These are phyloP conservation scores for Drosophila niveifrons DNA, from an alignment of 2,888 invertebrate genomes.

Conservation along the genomic window DNA sequence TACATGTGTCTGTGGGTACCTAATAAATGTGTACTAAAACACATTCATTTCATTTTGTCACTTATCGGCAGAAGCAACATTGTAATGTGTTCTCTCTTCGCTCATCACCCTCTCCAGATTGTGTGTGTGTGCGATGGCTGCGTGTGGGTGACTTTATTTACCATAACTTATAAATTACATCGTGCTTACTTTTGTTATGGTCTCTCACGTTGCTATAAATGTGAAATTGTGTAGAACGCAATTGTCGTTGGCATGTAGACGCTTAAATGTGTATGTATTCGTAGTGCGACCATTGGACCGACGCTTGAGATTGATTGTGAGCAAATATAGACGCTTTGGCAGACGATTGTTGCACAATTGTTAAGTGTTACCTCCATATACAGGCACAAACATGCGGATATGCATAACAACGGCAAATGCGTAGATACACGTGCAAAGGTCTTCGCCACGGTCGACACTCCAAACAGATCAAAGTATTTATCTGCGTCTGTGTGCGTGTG, in stretches of 20 bases:
- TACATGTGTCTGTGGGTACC: neutral
- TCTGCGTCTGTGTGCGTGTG: neutral
- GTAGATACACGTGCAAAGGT: conserved; percentile 15
- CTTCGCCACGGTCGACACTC: neutral
- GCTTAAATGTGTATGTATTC: neutral
- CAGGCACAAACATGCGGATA: neutral
- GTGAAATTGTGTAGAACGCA: conserved; percentile 65
- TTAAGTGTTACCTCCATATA: conserved; percentile 13
- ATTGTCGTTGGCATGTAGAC: conserved; percentile 33
- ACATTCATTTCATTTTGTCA: conserved; percentile 18
- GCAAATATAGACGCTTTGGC: conserved; percentile 65
- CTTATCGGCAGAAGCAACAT: conserved; percentile 27
- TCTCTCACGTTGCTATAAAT: conserved; percentile 59
- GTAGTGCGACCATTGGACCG: conserved; percentile 48
- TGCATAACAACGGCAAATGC: conserved; percentile 22
- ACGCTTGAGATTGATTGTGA: conserved; percentile 64
- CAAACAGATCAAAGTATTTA: conserved; percentile 4
- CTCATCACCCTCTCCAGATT: neutral
- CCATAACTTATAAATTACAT: conserved; percentile 65
- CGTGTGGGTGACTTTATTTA: conserved; percentile 54
- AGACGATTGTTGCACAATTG: conserved; percentile 56
- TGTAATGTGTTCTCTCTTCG: conserved; percentile 4
- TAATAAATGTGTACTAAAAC: conserved; percentile 21
- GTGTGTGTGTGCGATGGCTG: conserved; percentile 11
- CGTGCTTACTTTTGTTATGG: conserved; percentile 54